Percentiles rank a stretch among this genome's conserved stretches.
Conservation (phyloP, 2,113 vertebrate species). For the Hystrix brachyura region DNA sequence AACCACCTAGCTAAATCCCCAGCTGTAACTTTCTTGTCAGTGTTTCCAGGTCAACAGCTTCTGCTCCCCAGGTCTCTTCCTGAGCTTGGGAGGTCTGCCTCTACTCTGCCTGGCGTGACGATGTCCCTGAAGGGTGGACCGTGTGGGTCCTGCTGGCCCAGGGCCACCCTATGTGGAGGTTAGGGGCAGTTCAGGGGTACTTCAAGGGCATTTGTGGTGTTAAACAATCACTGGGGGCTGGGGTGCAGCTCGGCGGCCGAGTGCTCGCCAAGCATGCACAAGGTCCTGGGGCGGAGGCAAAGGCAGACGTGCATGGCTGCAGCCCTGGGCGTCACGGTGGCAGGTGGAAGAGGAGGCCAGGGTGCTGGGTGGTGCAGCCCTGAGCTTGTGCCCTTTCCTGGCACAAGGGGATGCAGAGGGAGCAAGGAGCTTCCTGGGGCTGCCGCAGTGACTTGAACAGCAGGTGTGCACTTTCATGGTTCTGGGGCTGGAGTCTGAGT, state of each 20-base stretch:
- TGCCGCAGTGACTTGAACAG: not conserved
- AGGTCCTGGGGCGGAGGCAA: not conserved
- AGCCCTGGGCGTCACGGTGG: rapidly evolving
- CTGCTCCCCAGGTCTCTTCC: not conserved
- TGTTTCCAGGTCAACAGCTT: not conserved
- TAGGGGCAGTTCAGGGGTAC: too few species aligned
- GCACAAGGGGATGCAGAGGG: not conserved
- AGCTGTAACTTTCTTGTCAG: not conserved
- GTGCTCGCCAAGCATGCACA: not conserved
- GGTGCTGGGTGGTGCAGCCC: not conserved
- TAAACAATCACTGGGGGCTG: not conserved
- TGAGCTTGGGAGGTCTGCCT: not conserved
- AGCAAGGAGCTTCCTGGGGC: not conserved
- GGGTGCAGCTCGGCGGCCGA: not conserved
- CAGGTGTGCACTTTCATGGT: not conserved
- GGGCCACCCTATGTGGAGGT: not conserved
- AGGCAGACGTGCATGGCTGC: not conserved
- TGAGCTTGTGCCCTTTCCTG: not conserved
- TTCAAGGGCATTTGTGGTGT: not conserved
- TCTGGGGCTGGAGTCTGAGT: too few species aligned
- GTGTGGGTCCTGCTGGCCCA: not conserved
- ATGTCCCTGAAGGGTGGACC: too few species aligned
- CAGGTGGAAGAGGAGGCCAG: not conserved
- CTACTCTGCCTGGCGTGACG: not conserved
- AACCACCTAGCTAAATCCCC: too few species aligned